Conservation (phyloP, 2,888 invertebrate species). For the Cylloceria caligata region DNA sequence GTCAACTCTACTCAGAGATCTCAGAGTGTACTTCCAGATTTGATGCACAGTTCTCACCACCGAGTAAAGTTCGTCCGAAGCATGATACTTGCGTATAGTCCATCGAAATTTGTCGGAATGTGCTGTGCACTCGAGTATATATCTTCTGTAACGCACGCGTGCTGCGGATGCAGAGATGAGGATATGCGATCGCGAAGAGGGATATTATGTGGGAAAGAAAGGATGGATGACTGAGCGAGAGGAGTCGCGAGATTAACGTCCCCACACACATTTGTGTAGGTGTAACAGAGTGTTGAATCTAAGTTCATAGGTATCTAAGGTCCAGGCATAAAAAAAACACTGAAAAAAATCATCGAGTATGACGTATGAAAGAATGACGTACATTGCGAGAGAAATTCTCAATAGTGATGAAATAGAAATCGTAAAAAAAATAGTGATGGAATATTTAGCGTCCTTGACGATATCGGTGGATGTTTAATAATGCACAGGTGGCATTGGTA, state of each 20-base stretch:
- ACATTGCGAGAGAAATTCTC: constrained; percentile 6
- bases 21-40: not conserved
- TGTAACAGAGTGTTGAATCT: constrained; percentile 50
- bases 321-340: constrained; percentile 46
- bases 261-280: constrained; percentile 55
- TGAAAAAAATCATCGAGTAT: constrained; percentile 23
- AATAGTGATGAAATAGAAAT: constrained; percentile 34
- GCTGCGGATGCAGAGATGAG: constrained; percentile 52
- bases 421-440: too few species aligned
- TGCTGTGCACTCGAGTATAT: constrained; percentile 7
- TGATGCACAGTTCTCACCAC: not conserved
- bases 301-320: constrained; percentile 38
- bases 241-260: constrained; percentile 62
- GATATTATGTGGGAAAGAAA: constrained; percentile 51
- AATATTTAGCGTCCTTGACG: constrained; percentile 42
- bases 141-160: constrained; percentile 49
- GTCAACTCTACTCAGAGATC: not conserved
- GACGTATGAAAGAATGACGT: constrained; percentile 43
- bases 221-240: constrained; percentile 26
- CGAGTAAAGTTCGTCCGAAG: not conserved
- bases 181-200: constrained; percentile 55
- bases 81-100: not conserved
- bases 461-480: constrained; percentile 20
- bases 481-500: not conserved
- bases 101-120: constrained; percentile 4